These are phyloP conservation scores for Hemicentrotus pulcherrimus DNA, from an alignment of 35 echinoderm and acorn worm genomes.

Conservation along the genomic window DNA sequence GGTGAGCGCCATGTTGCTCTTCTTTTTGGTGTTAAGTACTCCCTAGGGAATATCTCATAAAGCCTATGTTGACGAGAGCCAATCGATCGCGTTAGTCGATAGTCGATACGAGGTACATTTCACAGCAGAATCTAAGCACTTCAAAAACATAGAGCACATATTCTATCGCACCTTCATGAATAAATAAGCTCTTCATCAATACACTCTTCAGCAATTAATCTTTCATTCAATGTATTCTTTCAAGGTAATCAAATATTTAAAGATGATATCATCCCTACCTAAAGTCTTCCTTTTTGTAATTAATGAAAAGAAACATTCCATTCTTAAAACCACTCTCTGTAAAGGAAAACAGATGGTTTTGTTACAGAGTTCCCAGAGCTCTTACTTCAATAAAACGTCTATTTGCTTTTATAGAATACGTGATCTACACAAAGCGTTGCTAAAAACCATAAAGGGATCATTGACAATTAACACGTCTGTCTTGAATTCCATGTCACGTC, in stretches of 20 bases:
- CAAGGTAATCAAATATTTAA: constrained; percentile 14
- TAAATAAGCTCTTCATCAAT: neutral
- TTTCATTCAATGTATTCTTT: neutral
- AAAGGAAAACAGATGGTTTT: neutral
- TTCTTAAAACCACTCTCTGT: neutral
- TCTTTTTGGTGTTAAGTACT: neutral
- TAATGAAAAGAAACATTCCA: neutral
- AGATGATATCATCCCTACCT: neutral
- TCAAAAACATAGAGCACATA: neutral
- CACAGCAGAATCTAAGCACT: neutral
- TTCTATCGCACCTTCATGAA: neutral
- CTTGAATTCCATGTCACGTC: too few species aligned
- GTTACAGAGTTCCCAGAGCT: too few species aligned
- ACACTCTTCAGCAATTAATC: neutral
- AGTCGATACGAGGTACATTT: neutral
- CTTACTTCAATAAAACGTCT: too few species aligned
- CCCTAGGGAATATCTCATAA: neutral
- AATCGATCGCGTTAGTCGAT: neutral
- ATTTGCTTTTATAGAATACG: too few species aligned
- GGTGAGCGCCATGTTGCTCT: neutral
- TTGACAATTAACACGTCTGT: too few species aligned
- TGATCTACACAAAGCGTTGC: too few species aligned
- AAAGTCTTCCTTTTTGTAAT: neutral
- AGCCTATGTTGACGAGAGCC: neutral
- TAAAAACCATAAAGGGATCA: too few species aligned